A percentile compares a stretch with the other conserved stretches of the same genome.
phyloP scores from a whole-genome alignment of 2,797 vertebrate species.

The Girardinus metallicus region DNA sequence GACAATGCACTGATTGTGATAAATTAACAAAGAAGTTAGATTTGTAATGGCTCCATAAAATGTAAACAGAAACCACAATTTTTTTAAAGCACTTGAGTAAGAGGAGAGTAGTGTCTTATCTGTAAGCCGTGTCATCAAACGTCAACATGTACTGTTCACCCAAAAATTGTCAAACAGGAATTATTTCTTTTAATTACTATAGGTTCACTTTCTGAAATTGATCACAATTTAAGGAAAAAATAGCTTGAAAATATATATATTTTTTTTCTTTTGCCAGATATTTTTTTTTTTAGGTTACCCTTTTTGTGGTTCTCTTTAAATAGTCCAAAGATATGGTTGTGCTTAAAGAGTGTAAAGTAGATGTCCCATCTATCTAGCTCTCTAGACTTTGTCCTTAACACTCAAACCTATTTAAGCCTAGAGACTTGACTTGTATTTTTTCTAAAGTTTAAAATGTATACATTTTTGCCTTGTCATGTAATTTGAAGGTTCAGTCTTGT shows the following conservation, averaged over 20 bases:
- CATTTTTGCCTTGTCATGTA: conserved; percentile 34
- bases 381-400: conserved; percentile 52
- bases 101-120: conserved; percentile 34
- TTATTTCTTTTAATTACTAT: conserved; percentile 15
- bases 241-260: conserved; percentile 1
- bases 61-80: neutral
- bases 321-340: conserved; percentile 62
- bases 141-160: conserved; percentile 26
- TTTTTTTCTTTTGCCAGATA: neutral
- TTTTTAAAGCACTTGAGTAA: neutral
- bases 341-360: conserved; percentile 58
- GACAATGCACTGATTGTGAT: conserved; percentile 27
- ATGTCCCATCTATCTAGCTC: conserved; percentile 49
- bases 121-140: conserved; percentile 28
- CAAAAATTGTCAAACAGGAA: conserved; percentile 12
- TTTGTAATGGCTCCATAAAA: conserved; percentile 9
- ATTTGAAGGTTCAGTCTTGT: conserved; percentile 26
- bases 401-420: conserved; percentile 48
- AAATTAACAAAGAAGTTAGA: neutral
- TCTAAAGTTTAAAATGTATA: conserved; percentile 44
- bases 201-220: conserved; percentile 10
- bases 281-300: conserved; percentile 37
- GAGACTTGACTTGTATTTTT: conserved; percentile 46
- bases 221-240: conserved; percentile 21
- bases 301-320: conserved; percentile 19